Evolutionary conservation across 2,797 vertebrate genomes (phyloP), one percentile per base, ranked within the genome.

Genomic region (Nothura maculosa): DNA sequence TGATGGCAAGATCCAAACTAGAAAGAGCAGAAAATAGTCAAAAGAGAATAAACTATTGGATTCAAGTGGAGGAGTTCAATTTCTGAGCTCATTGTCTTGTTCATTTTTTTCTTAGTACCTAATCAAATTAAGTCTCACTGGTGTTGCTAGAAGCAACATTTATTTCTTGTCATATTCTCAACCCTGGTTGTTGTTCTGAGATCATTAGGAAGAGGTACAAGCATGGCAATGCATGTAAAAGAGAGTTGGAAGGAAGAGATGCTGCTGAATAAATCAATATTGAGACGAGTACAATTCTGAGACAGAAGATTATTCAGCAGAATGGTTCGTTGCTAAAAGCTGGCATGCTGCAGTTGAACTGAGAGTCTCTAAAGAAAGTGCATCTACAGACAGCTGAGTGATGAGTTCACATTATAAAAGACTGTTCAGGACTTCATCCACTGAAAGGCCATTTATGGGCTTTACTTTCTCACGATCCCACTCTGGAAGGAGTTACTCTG

Each of bases 371-470:
- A 94, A 92, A 96, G 91, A 76, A 92, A 88, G 54, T 63, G 50
- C 94, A 78, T 75, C 91, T 87, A 30, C 73, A 80, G 83, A 73
- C 88, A 93, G 92, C 93, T 84, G 92, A 97, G 62, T 66, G 83
- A 95, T 95, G 92, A 92, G 93, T 97, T 97, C 94, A 92, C 77
- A 48, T 93, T 91, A 95, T 93, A 92, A 97, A 97, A 94, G 92
- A 68, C 86, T 92, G 60, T 70, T 95, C 85, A 82, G 81, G 79
- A 96, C 90, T 96, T 94, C 80, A 91, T 81, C 90, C 85, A 76
- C 81, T 79, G 61, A 96, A 96, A 96, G 88, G 93, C 92, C 91
- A 93, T 97, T 97, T 96, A 95, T 28, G 8, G 81, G 83, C 83
- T 91, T 91, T 69, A 89, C 95, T 98, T 97, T 95, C 95, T 96